A percentile compares a stretch with the other conserved stretches of the same genome.
Conservation (phyloP, 1,140 invertebrate genomes). For the Penaeus indicus region DNA sequence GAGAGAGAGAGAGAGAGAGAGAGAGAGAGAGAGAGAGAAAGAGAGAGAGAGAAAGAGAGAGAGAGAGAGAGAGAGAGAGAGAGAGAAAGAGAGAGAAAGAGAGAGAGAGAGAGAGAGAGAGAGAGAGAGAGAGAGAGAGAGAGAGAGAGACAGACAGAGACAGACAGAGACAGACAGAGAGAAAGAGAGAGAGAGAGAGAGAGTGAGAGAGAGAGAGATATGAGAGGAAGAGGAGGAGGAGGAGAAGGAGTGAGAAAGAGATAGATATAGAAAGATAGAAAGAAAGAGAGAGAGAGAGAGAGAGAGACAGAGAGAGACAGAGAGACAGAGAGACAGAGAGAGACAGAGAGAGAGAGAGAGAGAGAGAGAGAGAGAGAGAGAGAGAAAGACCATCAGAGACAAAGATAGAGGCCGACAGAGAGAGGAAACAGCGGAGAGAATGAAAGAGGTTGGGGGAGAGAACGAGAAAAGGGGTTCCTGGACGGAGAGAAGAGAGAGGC, state of each 20-base stretch:
- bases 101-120: too few species aligned
- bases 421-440: not conserved
- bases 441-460: not conserved
- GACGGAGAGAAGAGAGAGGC: not conserved
- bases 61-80: too few species aligned
- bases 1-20: too few species aligned
- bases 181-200: not conserved
- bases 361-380: not conserved
- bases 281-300: constrained; percentile 2
- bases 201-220: not conserved
- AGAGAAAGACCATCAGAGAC: not conserved
- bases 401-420: not conserved
- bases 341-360: not conserved
- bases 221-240: not conserved
- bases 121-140: too few species aligned
- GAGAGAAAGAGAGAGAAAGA: too few species aligned
- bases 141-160: too few species aligned
- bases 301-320: not conserved
- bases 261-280: not conserved
- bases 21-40: too few species aligned
- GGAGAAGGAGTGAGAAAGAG: too few species aligned
- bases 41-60: too few species aligned
- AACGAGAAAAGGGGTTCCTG: not conserved
- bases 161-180: too few species aligned
- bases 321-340: not conserved